Evolutionary conservation across 2,113 vertebrate genomes (phyloP), one percentile per base, ranked within the genome.

Genomic region (Sylvia atricapilla): DNA sequence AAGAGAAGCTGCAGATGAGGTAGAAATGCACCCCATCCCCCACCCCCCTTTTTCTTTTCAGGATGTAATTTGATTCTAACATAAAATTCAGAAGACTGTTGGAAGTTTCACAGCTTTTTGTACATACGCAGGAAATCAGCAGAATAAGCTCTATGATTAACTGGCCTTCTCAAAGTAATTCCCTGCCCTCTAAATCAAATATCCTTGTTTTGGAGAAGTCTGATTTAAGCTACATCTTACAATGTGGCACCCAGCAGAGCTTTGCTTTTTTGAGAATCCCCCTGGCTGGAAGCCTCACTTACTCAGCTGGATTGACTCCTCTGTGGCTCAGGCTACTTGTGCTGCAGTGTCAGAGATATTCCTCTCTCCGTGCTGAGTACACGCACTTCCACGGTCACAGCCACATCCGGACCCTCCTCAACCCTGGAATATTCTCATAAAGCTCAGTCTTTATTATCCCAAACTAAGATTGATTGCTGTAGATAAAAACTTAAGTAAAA

Each of bases 241-340:
- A 69, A 9, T 0, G 1, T 41, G 37, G 78, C 58, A 60, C n/a
- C 21, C 16, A 81, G 47, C 35, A 81, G 0, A 11, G 37, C 53
- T 63, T 22, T 84, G 68, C 64, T 94, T 83, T 77, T 75, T 44
- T 58, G 55, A 75, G 62, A 91, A 68, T 37, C 70, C 14, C 52
- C n/a, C 44, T 94, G 91, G 91, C 91, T 92, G 53, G 77, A 91
- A 92, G 60, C 62, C 86, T 94, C 66, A 41, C 69, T 84, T 80
- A 74, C 50, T 93, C 89, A 79, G 89, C 66, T 91, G 62, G 35
- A 69, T 84, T 82, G 47, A 37, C 35, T 90, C 59, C 63, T 72
- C 31, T 67, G 25, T 59, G 41, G 31, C 74, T 75, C 66, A 72
- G 49, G 35, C 41, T 56, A 52, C 69, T 87, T 27, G 43, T 66